Conservation (phyloP, 2,888 invertebrate genomes). For the Serripes groenlandicus region DNA sequence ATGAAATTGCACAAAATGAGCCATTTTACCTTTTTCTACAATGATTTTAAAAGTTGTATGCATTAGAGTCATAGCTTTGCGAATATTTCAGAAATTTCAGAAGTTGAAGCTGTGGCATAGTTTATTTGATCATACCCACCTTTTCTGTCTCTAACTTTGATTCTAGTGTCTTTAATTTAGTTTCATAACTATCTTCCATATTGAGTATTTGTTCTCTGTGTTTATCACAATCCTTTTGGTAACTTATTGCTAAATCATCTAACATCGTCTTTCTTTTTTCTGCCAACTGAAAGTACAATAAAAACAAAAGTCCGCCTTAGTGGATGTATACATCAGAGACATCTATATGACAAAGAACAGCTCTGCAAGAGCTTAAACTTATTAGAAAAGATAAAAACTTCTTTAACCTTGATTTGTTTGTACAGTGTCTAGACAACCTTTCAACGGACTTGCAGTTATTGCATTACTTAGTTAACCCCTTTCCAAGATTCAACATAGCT, state of each 20-base stretch:
- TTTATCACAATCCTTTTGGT: slow-evolving; percentile 85
- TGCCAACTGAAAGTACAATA: slow-evolving; percentile 85
- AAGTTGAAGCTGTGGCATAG: too few relatives aligned
- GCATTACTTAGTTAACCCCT: too few relatives aligned
- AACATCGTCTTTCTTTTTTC: slow-evolving; percentile 87
- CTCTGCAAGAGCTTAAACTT: too few relatives aligned
- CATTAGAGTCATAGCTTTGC: background rate
- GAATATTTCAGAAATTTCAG: background rate
- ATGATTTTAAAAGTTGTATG: background rate
- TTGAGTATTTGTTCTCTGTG: slow-evolving; percentile 82
- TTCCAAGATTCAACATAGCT: too few relatives aligned
- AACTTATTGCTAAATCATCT: slow-evolving; percentile 87
- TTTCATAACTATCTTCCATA: slow-evolving; percentile 78
- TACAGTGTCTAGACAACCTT: too few relatives aligned
- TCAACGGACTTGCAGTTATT: too few relatives aligned
- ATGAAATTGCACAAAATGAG: background rate
- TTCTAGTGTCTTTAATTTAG: slow-evolving; percentile 77
- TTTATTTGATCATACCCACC: too few relatives aligned
- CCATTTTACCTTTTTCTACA: background rate
- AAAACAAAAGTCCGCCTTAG: too few relatives aligned
- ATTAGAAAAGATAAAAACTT: too few relatives aligned
- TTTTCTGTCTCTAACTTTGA: slow-evolving; percentile 80
- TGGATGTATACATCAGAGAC: too few relatives aligned
- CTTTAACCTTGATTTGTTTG: too few relatives aligned
- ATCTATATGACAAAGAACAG: too few relatives aligned